Percentiles rank a stretch among this genome's conserved stretches.
Evolutionary conservation across 2,888 invertebrate species (phyloP).

Genomic region (Stenurella melanura): DNA sequence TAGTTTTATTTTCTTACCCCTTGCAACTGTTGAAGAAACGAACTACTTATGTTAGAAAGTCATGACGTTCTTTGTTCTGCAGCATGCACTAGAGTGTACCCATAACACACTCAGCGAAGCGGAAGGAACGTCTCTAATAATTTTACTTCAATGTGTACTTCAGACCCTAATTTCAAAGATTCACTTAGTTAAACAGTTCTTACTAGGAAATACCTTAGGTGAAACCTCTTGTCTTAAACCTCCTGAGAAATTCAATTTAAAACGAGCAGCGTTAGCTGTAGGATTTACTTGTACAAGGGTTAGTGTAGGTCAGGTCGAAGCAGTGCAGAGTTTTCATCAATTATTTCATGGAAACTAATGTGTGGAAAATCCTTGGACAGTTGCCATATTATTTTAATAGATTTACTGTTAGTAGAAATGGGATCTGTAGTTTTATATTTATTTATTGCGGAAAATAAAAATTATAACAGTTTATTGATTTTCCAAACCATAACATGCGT

Average conservation of each 20-base stretch:
- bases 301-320: constrained; percentile 15
- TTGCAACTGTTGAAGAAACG: too few species aligned
- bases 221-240: constrained; percentile 2
- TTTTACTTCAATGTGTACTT: constrained; percentile 1
- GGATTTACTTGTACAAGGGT: constrained; percentile 1
- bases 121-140: neutral
- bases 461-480: too few species aligned
- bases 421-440: too few species aligned
- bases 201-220: constrained; percentile 3
- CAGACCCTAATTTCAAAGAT: constrained; percentile 1
- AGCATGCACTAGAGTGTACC: neutral
- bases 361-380: neutral
- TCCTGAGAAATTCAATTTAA: constrained; percentile 12
- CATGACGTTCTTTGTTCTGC: too few species aligned
- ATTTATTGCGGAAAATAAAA: too few species aligned
- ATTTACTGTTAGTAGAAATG: neutral
- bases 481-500: too few species aligned
- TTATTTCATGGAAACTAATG: constrained; percentile 12
- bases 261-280: neutral
- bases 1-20: too few species aligned
- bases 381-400: neutral
- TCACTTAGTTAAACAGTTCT: constrained; percentile 7
- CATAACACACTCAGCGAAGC: neutral
- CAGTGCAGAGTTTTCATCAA: constrained; percentile 12
- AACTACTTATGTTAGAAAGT: too few species aligned